Conservation (phyloP, 1,140 invertebrate genomes). For the Papilio machaon region DNA sequence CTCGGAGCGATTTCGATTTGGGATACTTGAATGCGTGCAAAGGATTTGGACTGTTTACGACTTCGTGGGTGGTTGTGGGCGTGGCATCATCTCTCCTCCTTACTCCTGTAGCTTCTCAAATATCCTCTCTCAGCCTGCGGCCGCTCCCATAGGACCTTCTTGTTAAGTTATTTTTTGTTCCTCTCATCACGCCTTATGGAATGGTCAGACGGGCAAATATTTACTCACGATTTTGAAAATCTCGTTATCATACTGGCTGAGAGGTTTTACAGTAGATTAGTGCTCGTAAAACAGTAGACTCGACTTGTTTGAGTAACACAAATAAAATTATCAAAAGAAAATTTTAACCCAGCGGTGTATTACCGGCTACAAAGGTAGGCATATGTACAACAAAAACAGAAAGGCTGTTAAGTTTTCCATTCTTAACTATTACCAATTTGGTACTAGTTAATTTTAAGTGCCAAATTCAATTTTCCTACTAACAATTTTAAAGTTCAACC, state of each 20-base stretch:
- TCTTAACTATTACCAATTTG: neutral
- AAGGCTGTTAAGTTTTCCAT: neutral
- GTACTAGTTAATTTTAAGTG: too few relatives aligned
- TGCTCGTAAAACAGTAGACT: slow-evolving; percentile 34
- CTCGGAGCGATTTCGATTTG: slow-evolving; percentile 79
- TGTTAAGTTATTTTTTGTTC: slow-evolving; percentile 78
- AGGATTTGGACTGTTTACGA: slow-evolving; percentile 80
- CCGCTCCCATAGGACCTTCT: slow-evolving; percentile 79
- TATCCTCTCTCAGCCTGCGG: slow-evolving; percentile 56
- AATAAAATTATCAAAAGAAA: slow-evolving; percentile 25
- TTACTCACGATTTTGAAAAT: slow-evolving; percentile 80
- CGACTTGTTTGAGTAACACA: slow-evolving; percentile 21
- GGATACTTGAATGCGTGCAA: slow-evolving; percentile 80
- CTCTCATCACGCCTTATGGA: slow-evolving; percentile 72
- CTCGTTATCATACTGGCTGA: slow-evolving; percentile 71
- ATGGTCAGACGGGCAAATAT: slow-evolving; percentile 80
- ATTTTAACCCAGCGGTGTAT: neutral
- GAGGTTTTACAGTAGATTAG: slow-evolving; percentile 52
- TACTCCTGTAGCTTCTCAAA: slow-evolving; percentile 41
- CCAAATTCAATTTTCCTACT: neutral
- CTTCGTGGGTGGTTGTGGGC: slow-evolving; percentile 80
- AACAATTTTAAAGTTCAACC: neutral
- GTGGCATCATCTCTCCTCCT: slow-evolving; percentile 65
- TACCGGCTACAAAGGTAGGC: neutral
- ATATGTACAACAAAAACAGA: neutral